A percentile compares a stretch with the other conserved stretches of the same genome.
Conservation (phyloP, 2,113 vertebrate genomes). For the Theropithecus gelada region DNA sequence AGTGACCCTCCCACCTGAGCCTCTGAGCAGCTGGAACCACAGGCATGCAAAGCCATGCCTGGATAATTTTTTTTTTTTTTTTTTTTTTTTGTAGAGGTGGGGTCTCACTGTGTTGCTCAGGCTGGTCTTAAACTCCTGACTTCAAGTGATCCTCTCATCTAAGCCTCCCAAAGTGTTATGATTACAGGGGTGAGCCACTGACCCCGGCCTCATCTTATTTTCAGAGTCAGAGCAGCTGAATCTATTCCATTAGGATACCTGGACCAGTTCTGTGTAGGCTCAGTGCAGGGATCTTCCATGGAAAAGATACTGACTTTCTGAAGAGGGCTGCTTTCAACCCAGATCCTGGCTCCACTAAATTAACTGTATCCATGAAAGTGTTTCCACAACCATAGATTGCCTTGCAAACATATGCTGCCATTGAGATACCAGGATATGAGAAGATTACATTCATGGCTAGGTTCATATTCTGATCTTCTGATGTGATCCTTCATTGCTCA, state of each 20-base stretch:
- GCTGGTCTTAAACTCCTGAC: too few species aligned
- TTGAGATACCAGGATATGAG: background rate
- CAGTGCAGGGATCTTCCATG: background rate
- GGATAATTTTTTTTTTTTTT: too few species aligned
- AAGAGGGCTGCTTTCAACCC: background rate
- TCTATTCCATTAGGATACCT: background rate
- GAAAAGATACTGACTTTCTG: background rate
- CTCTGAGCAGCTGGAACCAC: too few species aligned
- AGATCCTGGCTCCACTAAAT: background rate
- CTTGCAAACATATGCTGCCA: background rate
- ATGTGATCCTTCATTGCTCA: background rate
- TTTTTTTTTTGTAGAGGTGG: too few species aligned
- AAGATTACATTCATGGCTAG: background rate
- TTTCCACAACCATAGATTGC: background rate
- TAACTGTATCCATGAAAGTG: background rate
- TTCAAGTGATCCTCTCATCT: too few species aligned
- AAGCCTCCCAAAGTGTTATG: too few species aligned
- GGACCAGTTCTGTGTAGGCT: background rate
- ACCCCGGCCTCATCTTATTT: background rate
- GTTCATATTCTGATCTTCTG: background rate
- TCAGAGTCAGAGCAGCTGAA: background rate
- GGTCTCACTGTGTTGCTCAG: too few species aligned
- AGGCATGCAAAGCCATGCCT: too few species aligned
- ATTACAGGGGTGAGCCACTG: too few species aligned
- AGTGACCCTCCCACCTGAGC: too few species aligned